Evolutionary conservation across 2,113 vertebrate species (phyloP), one percentile per base, ranked within the genome.

Genomic region (Tenebrosternarchus preto): DNA sequence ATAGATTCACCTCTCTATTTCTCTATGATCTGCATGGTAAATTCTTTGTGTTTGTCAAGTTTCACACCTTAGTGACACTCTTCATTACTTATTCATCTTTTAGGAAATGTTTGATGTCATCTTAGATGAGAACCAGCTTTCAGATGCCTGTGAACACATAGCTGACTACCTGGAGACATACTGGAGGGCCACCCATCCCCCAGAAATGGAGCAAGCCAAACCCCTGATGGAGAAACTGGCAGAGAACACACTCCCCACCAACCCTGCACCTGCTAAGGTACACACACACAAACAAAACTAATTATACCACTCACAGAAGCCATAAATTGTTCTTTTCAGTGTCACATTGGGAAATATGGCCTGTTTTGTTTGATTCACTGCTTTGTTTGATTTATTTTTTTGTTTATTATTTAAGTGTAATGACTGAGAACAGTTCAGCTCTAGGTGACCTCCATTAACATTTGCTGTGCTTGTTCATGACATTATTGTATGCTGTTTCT

Each of bases 81-180:
- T 5, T 69, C 15, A 77, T 53, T 46, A n/a, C 33, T 71, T 72
- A 20, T 74, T 64, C 22, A 76, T 88, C 77, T 72, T 78, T 67
- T 84, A 98, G 98, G 96, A 98, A 91, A 92, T 95, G 90, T 99
- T 97, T 71, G 98, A 99, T 80, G 95, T 98, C 79, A 98, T 99
- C 90, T 88, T 99, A 87, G 97, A 99, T 77, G 98, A 99, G 92
- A 98, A 99, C 90, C 96, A 98, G 92, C 94, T 99, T 12, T 93
- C 94, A 73, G 98, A 99, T 68, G 98, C 98, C 67, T 99, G 98
- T 89, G 98, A 99, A 86, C 98, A 99, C 92, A 93, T 99, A 2
- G 96, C 98, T 24, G 97, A 99, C 85, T 99, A 98, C 60, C 89
- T 99, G 91, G 98, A 99, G 92, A 95, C 96, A 59, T 99, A 98